Conservation (phyloP, 2,797 vertebrate species). For the Dipus sagitta region DNA sequence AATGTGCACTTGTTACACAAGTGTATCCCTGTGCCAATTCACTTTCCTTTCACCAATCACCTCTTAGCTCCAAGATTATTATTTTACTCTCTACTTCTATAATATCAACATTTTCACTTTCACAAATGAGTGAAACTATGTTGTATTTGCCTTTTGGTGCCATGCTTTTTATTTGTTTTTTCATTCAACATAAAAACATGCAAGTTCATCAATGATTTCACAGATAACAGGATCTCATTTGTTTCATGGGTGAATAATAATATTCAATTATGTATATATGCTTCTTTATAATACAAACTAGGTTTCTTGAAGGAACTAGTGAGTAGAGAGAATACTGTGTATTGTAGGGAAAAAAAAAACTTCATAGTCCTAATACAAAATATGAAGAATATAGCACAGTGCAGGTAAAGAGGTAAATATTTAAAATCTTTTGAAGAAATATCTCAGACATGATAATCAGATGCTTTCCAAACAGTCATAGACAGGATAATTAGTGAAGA, state of each 20-base stretch:
- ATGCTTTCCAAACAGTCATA: neutral
- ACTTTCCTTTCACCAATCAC: neutral
- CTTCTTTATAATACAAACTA: neutral
- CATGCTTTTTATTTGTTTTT: neutral
- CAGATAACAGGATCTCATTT: neutral
- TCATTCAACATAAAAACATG: neutral
- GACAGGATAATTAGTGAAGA: neutral
- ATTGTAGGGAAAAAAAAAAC: neutral
- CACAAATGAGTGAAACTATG: neutral
- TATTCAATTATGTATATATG: neutral
- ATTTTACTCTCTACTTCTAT: neutral
- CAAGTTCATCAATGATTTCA: neutral
- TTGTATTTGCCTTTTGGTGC: neutral
- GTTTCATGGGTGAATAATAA: neutral
- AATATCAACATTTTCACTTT: neutral
- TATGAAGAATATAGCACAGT: neutral
- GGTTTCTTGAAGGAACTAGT: neutral
- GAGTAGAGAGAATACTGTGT: neutral
- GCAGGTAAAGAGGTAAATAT: neutral
- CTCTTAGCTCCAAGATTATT: neutral
- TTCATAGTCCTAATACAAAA: neutral
- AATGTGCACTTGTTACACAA: neutral
- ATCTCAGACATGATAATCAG: neutral
- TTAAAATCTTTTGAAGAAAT: neutral
- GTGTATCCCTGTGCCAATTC: fast-evolving